Evolutionary conservation across 2,797 vertebrate species (phyloP).

Genomic region (Coendou prehensilis): DNA sequence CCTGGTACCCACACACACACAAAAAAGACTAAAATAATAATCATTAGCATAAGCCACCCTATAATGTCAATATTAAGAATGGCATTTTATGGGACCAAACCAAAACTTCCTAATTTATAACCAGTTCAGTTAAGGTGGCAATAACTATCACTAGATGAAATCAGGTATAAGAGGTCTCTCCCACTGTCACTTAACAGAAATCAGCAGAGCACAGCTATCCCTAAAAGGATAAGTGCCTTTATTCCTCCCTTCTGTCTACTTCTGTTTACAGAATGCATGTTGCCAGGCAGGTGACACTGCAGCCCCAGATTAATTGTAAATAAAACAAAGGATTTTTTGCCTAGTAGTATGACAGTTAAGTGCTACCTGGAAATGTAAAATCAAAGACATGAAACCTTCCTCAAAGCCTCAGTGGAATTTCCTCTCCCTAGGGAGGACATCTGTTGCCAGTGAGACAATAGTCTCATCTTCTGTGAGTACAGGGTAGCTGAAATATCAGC

Average conservation of each 20-base stretch:
- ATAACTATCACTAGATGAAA: constrained; percentile 17
- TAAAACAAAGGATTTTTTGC: background rate
- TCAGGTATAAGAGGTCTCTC: background rate
- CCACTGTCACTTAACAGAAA: background rate
- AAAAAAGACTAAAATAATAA: background rate
- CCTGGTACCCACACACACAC: too few species aligned
- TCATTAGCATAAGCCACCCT: constrained; percentile 25
- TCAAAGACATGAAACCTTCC: constrained; percentile 10
- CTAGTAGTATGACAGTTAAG: background rate
- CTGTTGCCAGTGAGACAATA: background rate
- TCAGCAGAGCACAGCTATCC: background rate
- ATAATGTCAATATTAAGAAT: constrained; percentile 34
- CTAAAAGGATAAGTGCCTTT: background rate
- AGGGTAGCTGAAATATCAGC: background rate
- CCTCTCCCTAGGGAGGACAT: background rate
- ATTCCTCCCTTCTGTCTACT: background rate
- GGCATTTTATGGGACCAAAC: background rate
- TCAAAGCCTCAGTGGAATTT: background rate
- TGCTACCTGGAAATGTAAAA: constrained; percentile 1
- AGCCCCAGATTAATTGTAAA: constrained; percentile 22
- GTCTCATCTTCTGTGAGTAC: background rate
- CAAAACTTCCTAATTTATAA: constrained; percentile 22
- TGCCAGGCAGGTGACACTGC: background rate
- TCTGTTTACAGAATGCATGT: background rate
- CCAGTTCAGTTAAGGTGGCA: constrained; percentile 32